phyloP scores from a whole-genome alignment of 2,797 vertebrate genomes.

The Sebastes melanostomus region DNA sequence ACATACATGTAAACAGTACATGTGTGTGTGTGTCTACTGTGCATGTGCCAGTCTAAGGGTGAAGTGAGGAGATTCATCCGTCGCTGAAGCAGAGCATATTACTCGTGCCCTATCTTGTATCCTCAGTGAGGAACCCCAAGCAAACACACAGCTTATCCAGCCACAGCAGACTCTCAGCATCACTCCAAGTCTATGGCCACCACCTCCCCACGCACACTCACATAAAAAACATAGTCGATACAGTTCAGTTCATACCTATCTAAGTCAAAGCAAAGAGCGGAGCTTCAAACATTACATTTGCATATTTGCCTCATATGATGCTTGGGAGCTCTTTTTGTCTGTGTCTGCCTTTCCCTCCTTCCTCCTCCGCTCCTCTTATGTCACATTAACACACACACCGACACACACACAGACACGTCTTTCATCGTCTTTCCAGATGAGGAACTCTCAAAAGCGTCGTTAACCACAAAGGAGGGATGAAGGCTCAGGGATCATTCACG shows the following conservation, averaged over 20 bases:
- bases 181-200: constrained; percentile 30
- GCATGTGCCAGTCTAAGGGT: background rate
- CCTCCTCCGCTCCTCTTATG: background rate
- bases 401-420: constrained; percentile 8
- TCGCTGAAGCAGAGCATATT: constrained; percentile 54
- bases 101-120: constrained; percentile 47
- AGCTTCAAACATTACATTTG: constrained; percentile 46
- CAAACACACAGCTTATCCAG: constrained; percentile 66
- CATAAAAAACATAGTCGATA: background rate
- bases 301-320: constrained; percentile 24
- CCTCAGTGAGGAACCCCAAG: constrained; percentile 41
- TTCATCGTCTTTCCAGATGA: constrained; percentile 59
- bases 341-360: constrained; percentile 6
- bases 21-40: background rate
- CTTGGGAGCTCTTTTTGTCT: constrained; percentile 13
- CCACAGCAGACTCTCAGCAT: constrained; percentile 49
- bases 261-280: constrained; percentile 8
- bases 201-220: background rate
- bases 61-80: constrained; percentile 31
- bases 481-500: constrained; percentile 58
- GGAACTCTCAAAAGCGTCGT: constrained; percentile 37
- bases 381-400: background rate
- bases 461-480: constrained; percentile 51
- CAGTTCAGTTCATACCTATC: background rate
- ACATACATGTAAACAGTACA: background rate